Evolutionary conservation across 2,797 vertebrate genomes (phyloP).

Genomic region (Cuniculus paca): DNA sequence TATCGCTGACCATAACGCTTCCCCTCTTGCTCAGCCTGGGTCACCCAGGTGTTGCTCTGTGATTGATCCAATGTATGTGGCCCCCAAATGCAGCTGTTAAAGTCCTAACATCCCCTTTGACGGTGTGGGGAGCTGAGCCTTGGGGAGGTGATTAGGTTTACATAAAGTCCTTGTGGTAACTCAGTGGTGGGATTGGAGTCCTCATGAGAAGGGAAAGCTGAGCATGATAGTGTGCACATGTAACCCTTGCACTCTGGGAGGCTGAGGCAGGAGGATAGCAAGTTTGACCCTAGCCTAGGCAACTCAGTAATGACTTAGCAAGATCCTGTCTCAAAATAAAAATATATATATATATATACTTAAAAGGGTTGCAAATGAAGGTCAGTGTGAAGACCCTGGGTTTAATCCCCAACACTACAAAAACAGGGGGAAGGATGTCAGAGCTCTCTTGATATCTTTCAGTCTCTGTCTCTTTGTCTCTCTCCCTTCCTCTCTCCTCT

Average conservation of each 20-base stretch:
- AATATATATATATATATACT: too few relatives aligned
- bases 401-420: not conserved
- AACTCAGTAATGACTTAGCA: not conserved
- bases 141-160: not conserved
- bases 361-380: not conserved
- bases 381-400: not conserved
- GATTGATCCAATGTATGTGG: rapidly evolving
- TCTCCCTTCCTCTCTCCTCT: too few relatives aligned
- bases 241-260: not conserved
- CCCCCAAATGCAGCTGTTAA: not conserved
- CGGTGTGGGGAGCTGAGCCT: not conserved
- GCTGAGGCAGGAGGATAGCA: not conserved
- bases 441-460: not conserved
- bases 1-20: not conserved
- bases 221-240: not conserved
- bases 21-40: not conserved
- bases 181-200: not conserved
- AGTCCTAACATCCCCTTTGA: too few relatives aligned
- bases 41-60: not conserved
- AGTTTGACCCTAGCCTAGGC: not conserved
- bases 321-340: not conserved
- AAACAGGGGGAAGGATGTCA: not conserved
- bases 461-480: not conserved
- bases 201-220: not conserved
- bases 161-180: not conserved